Conservation (phyloP, 2,797 vertebrate genomes). For the Glyptemys insculpta region DNA sequence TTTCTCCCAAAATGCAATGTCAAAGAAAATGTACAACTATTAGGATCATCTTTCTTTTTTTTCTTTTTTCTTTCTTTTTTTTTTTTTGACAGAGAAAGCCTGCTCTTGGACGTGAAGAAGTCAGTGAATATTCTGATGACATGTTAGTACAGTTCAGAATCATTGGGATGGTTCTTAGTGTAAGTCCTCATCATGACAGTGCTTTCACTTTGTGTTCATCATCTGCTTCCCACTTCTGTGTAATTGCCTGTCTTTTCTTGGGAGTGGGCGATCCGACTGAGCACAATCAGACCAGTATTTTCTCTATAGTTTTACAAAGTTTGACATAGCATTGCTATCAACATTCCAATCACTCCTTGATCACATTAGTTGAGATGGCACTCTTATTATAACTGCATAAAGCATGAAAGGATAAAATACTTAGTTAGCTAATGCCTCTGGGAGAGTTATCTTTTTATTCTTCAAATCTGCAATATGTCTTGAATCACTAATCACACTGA, state of each 20-base stretch:
- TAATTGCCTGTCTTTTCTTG: slow-evolving; percentile 22
- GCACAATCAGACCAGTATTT: neutral
- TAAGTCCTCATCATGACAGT: neutral
- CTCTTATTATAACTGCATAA: neutral
- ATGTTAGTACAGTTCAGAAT: neutral
- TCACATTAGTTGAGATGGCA: neutral
- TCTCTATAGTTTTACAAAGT: neutral
- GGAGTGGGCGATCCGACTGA: slow-evolving; percentile 14
- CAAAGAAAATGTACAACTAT: neutral
- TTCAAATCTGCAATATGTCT: neutral
- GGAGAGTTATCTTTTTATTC: slow-evolving; percentile 12
- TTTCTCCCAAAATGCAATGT: neutral
- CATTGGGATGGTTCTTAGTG: neutral
- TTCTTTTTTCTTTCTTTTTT: neutral
- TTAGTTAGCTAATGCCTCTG: neutral
- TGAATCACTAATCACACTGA: slow-evolving; percentile 4
- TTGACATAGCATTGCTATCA: neutral
- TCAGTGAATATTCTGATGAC: neutral
- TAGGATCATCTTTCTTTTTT: neutral
- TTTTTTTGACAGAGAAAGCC: neutral
- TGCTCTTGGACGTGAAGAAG: slow-evolving; percentile 18
- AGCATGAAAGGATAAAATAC: slow-evolving; percentile 22
- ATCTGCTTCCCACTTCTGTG: slow-evolving; percentile 6
- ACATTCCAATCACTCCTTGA: neutral
- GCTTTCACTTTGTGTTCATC: neutral